A percentile compares a stretch with the other conserved stretches of the same genome.
phyloP scores from a whole-genome alignment of 1,140 invertebrate genomes.

The Macrotrachela quadricornifera region DNA sequence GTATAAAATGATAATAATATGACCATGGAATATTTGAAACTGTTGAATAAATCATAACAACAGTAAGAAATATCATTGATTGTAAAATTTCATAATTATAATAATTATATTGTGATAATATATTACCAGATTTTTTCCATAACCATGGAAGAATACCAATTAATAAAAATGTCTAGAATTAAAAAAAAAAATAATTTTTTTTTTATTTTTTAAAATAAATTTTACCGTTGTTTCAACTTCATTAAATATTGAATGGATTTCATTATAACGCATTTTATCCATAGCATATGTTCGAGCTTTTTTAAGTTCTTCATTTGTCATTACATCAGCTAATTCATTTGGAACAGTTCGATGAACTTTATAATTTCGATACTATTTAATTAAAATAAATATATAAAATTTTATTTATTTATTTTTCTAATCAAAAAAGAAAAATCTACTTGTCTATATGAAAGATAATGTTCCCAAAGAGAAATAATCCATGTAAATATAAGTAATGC shows the following conservation, averaged over 20 bases:
- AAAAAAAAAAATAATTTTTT: neutral
- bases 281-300: slow-evolving; percentile 1
- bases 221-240: neutral
- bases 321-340: neutral
- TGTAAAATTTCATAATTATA: neutral
- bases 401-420: neutral
- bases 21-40: slow-evolving; percentile 58
- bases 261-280: neutral
- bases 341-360: neutral
- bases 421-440: neutral
- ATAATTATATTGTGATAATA: neutral
- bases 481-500: neutral
- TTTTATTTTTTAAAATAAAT: neutral
- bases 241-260: neutral
- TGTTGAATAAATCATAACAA: neutral
- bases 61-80: neutral
- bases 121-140: slow-evolving; percentile 1
- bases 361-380: neutral
- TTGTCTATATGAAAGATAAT: slow-evolving; percentile 6
- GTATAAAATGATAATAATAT: slow-evolving; percentile 71
- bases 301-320: neutral
- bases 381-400: neutral
- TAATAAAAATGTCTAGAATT: neutral
- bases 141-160: neutral
- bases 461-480: slow-evolving; percentile 6